Evolutionary conservation across 2,113 vertebrate species (phyloP), one percentile per base, ranked within the genome.

Genomic region (Mustela nigripes): DNA sequence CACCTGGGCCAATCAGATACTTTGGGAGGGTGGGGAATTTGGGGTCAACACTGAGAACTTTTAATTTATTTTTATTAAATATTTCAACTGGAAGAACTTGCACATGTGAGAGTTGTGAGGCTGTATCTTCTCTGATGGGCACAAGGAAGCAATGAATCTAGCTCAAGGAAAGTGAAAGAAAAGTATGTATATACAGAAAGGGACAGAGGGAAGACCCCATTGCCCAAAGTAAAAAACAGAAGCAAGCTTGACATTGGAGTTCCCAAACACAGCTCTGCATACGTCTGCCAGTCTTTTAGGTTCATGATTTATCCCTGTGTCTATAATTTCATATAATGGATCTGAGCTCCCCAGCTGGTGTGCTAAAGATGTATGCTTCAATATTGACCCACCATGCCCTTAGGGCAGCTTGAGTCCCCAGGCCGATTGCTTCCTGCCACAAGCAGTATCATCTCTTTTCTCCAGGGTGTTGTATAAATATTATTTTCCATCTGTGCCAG

Each of bases 401-500:
- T 24, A 67, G 91, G 89, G 58, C 81, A 91, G 58, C 39, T 93
- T 42, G 28, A 94, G 76, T 95, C 63, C 76, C 81, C 65, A 89
- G 53, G 78, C 84, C 85, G 89, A 93, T 88, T 91, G 91, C 71
- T 50, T 94, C 39, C 60, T 95, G 91, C 89, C 89, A 86, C n/a
- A 89, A 74, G 69, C 83, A 97, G 71, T 58, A 81, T 65, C 2
- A 3, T 94, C 79, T 97, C 16, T 79, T 82, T 95, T 89, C 97
- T 67, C 81, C 71, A 83, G 89, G 82, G 96, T 94, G 60, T 73
- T 94, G 3, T 89, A 85, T 84, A 98, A 97, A 94, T 96, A 91
- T 96, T 88, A 96, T 94, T 96, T 97, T 92, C 82, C 78, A 94
- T 95, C 91, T 84, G 84, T 92, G 60, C 50, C 63, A 92, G 74